These are phyloP conservation scores for Illadopsis cleaveri DNA, from an alignment of 2,113 vertebrate species.

Conservation along the genomic window DNA sequence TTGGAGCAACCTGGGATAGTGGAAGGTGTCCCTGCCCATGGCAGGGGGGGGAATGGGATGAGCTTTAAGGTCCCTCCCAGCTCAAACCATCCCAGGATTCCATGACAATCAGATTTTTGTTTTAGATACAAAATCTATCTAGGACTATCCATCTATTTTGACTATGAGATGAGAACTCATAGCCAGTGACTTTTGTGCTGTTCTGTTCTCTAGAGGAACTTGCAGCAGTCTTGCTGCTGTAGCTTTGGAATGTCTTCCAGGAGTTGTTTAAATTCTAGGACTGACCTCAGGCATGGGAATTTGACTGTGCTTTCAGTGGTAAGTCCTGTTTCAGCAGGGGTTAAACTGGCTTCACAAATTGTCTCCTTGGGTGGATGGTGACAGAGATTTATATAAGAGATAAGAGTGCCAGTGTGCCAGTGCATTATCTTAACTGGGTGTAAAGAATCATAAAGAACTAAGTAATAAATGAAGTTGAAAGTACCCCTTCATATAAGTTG, in stretches of 20 bases:
- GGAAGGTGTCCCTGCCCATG: not conserved
- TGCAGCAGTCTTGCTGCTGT: not conserved
- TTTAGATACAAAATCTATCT: not conserved
- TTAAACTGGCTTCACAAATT: not conserved
- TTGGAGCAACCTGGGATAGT: not conserved
- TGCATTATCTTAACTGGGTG: not conserved
- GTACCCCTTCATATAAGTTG: not conserved
- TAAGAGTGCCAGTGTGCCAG: not conserved
- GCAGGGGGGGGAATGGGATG: not conserved
- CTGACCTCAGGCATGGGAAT: not conserved
- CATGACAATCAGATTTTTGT: not conserved
- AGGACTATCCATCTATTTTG: not conserved
- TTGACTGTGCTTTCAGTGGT: not conserved
- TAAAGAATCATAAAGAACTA: not conserved
- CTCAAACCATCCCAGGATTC: not conserved
- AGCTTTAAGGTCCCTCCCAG: not conserved
- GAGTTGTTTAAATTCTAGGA: not conserved
- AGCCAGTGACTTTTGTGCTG: not conserved
- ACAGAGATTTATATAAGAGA: not conserved
- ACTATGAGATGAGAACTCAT: rapidly evolving
- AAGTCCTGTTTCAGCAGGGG: not conserved
- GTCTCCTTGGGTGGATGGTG: not conserved
- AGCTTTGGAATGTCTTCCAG: not conserved
- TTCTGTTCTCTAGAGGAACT: not conserved
- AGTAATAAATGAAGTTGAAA: not conserved